A percentile compares a stretch with the other conserved stretches of the same genome.
phyloP scores from a whole-genome alignment of 2,113 vertebrate genomes.

The Dinomys branickii region DNA sequence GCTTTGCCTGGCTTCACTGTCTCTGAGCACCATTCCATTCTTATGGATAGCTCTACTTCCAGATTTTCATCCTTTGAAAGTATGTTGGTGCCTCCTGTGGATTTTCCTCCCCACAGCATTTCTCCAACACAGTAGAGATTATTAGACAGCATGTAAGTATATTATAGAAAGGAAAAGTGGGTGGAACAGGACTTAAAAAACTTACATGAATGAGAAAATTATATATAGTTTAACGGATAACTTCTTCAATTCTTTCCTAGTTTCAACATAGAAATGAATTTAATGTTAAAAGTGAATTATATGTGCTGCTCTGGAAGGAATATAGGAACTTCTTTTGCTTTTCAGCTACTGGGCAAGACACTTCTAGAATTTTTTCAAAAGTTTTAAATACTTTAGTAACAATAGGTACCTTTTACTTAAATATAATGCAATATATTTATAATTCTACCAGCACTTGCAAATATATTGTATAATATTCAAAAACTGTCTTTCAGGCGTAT shows the following conservation, averaged over 20 bases:
- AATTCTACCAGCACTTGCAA: not conserved
- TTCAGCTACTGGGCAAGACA: not conserved
- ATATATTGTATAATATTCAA: conserved; percentile 21
- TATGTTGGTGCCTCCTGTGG: no score
- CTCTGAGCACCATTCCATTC: no score
- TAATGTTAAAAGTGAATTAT: not conserved
- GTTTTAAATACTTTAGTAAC: conserved; percentile 27
- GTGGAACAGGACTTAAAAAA: no score
- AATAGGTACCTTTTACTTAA: not conserved
- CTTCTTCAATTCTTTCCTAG: not conserved
- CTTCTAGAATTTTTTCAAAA: conserved; percentile 35
- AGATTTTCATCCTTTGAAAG: no score
- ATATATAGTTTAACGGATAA: no score
- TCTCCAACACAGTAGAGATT: no score
- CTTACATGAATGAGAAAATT: no score
- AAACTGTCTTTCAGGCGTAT: conserved; percentile 88
- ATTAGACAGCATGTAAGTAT: no score
- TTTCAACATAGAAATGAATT: conserved; percentile 23
- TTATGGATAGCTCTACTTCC: no score
- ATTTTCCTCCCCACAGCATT: no score
- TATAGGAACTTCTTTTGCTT: not conserved
- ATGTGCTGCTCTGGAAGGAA: not conserved
- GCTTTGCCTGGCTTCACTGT: no score
- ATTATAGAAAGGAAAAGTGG: no score
- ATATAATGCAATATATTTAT: conserved; percentile 29